Base-by-base conservation (phyloP, 2,113 vertebrate species). In the Aramus guarauna region DNA sequence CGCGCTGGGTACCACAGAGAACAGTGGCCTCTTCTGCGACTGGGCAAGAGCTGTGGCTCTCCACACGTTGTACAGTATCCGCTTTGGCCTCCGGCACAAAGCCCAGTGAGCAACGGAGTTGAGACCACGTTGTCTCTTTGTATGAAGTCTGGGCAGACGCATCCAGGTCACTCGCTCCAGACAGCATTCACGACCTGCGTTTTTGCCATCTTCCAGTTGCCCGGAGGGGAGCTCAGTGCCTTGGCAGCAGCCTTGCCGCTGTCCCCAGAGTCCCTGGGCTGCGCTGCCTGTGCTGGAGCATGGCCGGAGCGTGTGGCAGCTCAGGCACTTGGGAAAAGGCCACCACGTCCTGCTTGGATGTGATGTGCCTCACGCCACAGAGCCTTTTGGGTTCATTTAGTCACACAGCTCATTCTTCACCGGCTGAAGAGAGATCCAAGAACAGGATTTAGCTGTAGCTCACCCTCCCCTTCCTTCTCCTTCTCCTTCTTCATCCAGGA, bases 291-390 rank as follows among this genome's bases (percentile, higher is more conserved):
- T 66, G 78, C 82, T 94, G 88, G 88, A 88, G 88, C 78, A 92
- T 3, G 88, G 92, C 91, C 21, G 16, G 80, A 94, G 91, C 4
- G 37, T 94, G 95, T 74, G 64, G 93, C 68, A 88, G 75, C 88
- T 94, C 91, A 73, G 88, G 83, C 81, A 62, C 72, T 95, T 92
- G 91, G 96, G 91, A 96, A 91, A 23, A 81, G 41, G 94, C 95
- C 95, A 94, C 83, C 73, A 67, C 18, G 0, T 96, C 83, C 64
- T 37, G n/a, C 76, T 87, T 72, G 91, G 89, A 89, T 94, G 86
- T 39, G 80, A 69, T 60, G 68, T 48, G 39, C 68, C 76, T 94
- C 93, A 91, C 34, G 1, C 80, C 80, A 67, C 0, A 2, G 67
- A 45, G 88, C 52, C 45, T 96, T 94, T 84, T 37, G 79, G 72